These are phyloP conservation scores for Coremacera marginata DNA, from an alignment of 2,888 invertebrate species.

Conservation along the genomic window DNA sequence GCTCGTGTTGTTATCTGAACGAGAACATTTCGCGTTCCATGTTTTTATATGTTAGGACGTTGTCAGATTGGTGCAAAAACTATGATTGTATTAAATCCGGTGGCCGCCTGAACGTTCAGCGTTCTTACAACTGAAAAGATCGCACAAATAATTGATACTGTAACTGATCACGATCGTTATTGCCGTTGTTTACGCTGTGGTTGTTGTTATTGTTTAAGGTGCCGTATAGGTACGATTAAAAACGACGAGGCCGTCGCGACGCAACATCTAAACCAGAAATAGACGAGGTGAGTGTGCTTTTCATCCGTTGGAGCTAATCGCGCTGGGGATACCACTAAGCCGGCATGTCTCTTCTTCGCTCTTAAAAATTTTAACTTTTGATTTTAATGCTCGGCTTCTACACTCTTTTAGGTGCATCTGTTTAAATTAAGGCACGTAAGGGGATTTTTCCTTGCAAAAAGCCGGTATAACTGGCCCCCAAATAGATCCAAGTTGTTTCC, in stretches of 20 bases:
- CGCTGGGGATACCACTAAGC: not conserved
- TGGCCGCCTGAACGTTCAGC: conserved; percentile 36
- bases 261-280: not conserved
- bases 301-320: not conserved
- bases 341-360: not conserved
- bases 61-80: not conserved
- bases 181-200: not conserved
- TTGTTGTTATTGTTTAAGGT: conserved; percentile 2
- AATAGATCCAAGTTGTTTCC: not conserved
- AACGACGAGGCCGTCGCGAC: not conserved
- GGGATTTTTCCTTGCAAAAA: not conserved
- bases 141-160: conserved; percentile 27
- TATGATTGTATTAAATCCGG: conserved; percentile 41
- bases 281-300: conserved; percentile 18
- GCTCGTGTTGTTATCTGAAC: conserved; percentile 24
- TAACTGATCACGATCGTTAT: conserved; percentile 23
- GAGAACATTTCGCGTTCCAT: not conserved
- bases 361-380: not conserved
- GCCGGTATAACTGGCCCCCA: not conserved
- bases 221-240: not conserved
- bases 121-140: conserved; percentile 45
- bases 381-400: not conserved
- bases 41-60: conserved; percentile 20
- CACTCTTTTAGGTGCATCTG: not conserved
- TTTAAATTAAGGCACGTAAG: not conserved